A percentile compares a stretch with the other conserved stretches of the same genome.
Evolutionary conservation across 2,113 vertebrate genomes (phyloP).

Genomic region (Oncorhynchus masou): DNA sequence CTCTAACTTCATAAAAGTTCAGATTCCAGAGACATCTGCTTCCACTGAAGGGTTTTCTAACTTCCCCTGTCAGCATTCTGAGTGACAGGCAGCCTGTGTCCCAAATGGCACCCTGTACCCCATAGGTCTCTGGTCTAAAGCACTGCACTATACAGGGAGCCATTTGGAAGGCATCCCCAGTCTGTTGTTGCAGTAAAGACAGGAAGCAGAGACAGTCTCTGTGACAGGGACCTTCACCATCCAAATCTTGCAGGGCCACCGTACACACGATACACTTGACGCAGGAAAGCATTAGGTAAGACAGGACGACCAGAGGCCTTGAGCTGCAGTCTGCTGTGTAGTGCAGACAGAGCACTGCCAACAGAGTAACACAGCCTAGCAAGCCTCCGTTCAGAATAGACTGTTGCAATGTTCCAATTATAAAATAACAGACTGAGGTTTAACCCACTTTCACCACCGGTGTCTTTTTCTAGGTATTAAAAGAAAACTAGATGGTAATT

Average conservation of each 20-base stretch:
- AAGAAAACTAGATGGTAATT: too few relatives aligned
- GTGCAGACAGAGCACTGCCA: neutral
- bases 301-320: slow-evolving; percentile 26
- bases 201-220: too few relatives aligned
- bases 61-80: slow-evolving; percentile 1
- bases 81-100: slow-evolving; percentile 12
- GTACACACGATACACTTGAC: slow-evolving; percentile 56
- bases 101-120: too few relatives aligned
- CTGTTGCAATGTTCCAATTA: slow-evolving; percentile 44
- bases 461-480: neutral
- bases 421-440: slow-evolving; percentile 48
- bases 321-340: neutral
- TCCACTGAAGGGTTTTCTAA: neutral
- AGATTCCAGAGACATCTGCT: neutral
- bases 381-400: slow-evolving; percentile 47
- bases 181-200: too few relatives aligned
- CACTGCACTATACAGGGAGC: slow-evolving; percentile 26
- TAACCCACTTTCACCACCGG: slow-evolving; percentile 5
- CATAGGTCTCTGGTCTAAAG: too few relatives aligned
- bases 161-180: too few relatives aligned
- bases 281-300: slow-evolving; percentile 38
- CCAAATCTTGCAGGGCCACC: slow-evolving; percentile 36
- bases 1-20: neutral
- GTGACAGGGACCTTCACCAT: neutral
- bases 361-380: slow-evolving; percentile 9